Conservation (phyloP, 2,113 vertebrate species). For the Xenotilapia leptura region DNA sequence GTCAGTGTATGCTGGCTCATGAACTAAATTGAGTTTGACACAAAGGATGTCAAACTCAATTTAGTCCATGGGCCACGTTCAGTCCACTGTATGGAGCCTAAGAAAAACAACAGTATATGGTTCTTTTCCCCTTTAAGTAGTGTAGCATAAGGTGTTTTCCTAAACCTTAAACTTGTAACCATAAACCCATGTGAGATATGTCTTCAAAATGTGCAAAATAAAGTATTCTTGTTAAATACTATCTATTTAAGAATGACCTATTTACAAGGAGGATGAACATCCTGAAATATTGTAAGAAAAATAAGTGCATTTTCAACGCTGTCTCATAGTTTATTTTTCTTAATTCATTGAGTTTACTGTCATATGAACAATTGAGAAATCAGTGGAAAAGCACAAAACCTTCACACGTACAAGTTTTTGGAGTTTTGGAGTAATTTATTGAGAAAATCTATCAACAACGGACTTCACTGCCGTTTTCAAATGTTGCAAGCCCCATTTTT, state of each 20-base stretch:
- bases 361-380: not conserved
- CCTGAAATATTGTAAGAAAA: not conserved
- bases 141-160: not conserved
- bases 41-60: not conserved
- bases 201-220: not conserved
- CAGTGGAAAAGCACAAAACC: not conserved
- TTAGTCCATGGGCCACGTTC: not conserved
- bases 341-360: accelerated
- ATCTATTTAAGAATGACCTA: not conserved
- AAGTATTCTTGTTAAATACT: accelerated
- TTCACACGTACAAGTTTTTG: not conserved
- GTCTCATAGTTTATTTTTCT: accelerated
- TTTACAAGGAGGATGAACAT: not conserved
- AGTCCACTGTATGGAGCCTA: not conserved
- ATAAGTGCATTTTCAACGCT: not conserved
- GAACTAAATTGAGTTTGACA: not conserved
- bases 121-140: not conserved
- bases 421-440: not conserved
- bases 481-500: accelerated
- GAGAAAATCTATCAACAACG: accelerated
- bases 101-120: not conserved
- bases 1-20: not conserved
- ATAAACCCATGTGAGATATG: not conserved
- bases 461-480: not conserved
- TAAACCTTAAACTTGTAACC: not conserved